A percentile compares a stretch with the other conserved stretches of the same genome.
Conservation (phyloP, 1,140 invertebrate species). For the Drosophila hydei region DNA sequence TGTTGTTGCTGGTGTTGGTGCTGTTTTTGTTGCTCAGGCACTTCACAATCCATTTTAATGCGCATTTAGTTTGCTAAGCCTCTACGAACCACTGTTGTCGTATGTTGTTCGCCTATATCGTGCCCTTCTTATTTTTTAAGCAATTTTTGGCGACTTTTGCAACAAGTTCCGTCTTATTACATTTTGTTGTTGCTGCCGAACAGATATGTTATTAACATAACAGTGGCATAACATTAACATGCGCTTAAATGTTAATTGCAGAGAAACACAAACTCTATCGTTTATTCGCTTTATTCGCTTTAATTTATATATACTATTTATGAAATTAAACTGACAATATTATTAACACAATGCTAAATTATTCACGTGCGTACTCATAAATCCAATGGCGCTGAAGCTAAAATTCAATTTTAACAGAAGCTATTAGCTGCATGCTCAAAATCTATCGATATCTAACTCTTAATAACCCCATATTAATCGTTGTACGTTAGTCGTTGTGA, state of each 20-base stretch:
- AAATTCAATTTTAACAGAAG: neutral
- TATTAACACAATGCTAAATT: neutral
- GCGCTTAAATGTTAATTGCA: conserved; percentile 13
- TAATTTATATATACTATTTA: neutral
- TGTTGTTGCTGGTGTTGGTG: conserved; percentile 51
- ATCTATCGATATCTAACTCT: neutral
- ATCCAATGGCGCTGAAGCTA: neutral
- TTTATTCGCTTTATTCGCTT: neutral
- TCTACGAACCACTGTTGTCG: conserved; percentile 27
- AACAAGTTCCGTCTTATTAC: conserved; percentile 77
- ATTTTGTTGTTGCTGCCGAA: conserved; percentile 65
- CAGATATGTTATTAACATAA: conserved; percentile 36
- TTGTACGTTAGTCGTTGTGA: neutral
- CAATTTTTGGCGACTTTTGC: conserved; percentile 59
- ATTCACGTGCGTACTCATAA: neutral
- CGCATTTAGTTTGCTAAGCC: conserved; percentile 62
- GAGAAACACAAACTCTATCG: neutral
- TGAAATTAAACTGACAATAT: neutral
- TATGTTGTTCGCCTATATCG: conserved; percentile 20
- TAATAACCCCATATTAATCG: neutral
- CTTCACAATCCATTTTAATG: conserved; percentile 73
- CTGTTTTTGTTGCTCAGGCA: conserved; percentile 65
- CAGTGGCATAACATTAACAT: conserved; percentile 14
- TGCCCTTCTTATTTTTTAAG: conserved; percentile 27
- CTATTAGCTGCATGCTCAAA: neutral